These are phyloP conservation scores for Sebastes kiyomatsui DNA, from an alignment of 2,797 vertebrate species.

Conservation along the genomic window DNA sequence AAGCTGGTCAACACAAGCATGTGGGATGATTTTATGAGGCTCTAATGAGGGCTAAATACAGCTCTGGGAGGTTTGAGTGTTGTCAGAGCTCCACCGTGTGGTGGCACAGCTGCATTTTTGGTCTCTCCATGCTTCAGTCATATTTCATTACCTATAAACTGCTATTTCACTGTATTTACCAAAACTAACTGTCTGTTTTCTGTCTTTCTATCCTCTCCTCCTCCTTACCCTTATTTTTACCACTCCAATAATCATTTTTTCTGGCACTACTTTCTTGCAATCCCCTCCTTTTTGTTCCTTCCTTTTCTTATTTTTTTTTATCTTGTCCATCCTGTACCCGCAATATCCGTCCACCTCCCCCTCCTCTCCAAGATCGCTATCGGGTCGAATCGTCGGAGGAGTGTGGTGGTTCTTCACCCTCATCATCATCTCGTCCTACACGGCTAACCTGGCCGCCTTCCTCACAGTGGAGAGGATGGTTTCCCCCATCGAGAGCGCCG, in stretches of 20 bases:
- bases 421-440: slow-evolving; percentile 99
- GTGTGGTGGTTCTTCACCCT: slow-evolving; percentile 99
- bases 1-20: slow-evolving; percentile 25
- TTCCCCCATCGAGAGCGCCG: slow-evolving; percentile 88
- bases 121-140: slow-evolving; percentile 23
- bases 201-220: slow-evolving; percentile 33
- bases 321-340: slow-evolving; percentile 5
- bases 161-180: not conserved
- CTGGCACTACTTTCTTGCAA: slow-evolving; percentile 1
- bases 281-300: not conserved
- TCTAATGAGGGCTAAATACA: slow-evolving; percentile 45
- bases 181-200: slow-evolving; percentile 18
- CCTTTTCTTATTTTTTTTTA: not conserved
- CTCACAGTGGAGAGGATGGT: slow-evolving; percentile 99
- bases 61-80: slow-evolving; percentile 6
- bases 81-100: slow-evolving; percentile 69
- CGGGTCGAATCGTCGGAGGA: slow-evolving; percentile 96
- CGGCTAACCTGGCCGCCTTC: slow-evolving; percentile 97
- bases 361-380: slow-evolving; percentile 88
- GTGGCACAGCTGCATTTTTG: not conserved
- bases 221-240: slow-evolving; percentile 26
- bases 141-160: slow-evolving; percentile 7
- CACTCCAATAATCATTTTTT: slow-evolving; percentile 18
- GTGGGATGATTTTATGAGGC: slow-evolving; percentile 18
- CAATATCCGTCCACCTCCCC: not conserved